Percentiles rank a stretch among this genome's conserved stretches.
These are phyloP conservation scores for Morbakka virulenta DNA, from an alignment of 30 jellyfish, hydroid and myxozoan genomes.

Conservation along the genomic window DNA sequence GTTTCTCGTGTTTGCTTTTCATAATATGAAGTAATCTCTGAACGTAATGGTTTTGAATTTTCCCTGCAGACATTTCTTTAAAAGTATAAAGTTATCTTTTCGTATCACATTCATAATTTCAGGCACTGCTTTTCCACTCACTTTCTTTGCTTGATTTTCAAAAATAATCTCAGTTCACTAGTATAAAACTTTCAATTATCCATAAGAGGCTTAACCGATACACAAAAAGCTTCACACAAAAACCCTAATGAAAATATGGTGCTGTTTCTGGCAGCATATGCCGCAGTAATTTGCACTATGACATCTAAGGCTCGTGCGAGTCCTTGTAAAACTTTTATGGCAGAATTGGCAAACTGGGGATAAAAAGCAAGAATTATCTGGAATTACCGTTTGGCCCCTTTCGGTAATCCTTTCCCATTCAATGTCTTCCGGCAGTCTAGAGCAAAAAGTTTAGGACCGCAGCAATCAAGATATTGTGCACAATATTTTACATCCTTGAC, in stretches of 20 bases:
- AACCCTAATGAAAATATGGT: background rate
- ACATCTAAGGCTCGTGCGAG: background rate
- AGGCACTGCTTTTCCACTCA: background rate
- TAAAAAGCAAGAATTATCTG: background rate
- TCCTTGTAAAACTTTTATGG: background rate
- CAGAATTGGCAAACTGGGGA: background rate
- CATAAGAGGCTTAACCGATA: background rate
- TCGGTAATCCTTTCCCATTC: background rate
- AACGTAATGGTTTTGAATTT: too few species aligned
- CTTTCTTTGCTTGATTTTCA: background rate
- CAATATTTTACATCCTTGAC: background rate
- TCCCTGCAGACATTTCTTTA: too few species aligned
- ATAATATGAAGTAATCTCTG: too few species aligned
- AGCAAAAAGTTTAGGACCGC: background rate
- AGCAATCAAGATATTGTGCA: background rate
- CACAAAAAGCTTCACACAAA: background rate
- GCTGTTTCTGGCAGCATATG: background rate
- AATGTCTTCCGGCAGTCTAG: background rate
- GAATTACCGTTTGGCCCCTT: background rate
- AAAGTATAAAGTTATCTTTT: too few species aligned
- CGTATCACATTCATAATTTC: background rate
- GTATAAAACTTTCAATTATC: background rate
- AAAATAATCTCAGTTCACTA: background rate
- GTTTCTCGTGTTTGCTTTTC: too few species aligned
- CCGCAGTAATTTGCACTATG: background rate